Evolutionary conservation across 2,113 vertebrate genomes (phyloP), one percentile per base, ranked within the genome.

Genomic region (Pimephales promelas): DNA sequence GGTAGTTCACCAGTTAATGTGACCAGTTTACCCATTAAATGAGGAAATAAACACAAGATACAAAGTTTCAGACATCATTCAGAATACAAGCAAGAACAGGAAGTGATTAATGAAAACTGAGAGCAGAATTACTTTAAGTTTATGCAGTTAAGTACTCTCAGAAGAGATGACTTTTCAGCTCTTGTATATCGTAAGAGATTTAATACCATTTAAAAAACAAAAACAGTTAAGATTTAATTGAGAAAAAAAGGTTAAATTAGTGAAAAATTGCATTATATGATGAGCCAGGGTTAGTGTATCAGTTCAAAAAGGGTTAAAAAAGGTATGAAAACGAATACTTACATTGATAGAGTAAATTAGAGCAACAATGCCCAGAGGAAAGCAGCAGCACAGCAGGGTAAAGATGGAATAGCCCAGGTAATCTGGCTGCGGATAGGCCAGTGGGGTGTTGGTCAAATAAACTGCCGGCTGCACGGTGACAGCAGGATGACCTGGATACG

Each of bases 401-500:
- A 94, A 93, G 87, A 95, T 92, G 88, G 95, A 96, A 85, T 94
- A 95, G 49, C 87, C 24, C 90, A 95, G 1, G 89, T 95, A 93
- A 84, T 95, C 94, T 0, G 90, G 88, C 56, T 89, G 49, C 0
- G 90, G 91, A n/a, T 86, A 10, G 0, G 5, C 6, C 73, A 92
- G 84, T 0, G 90, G 90, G 10, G 3, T 18, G 1, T 10, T 85
- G 4, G 87, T 77, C 88, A 93, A 83, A 3, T 47, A 92, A 14
- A 92, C 52, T 0, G 88, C 74, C 5, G 93, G 90, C 87, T 94
- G 94, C 18, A 87, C 62, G 2, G 84, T 80, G 22, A 94, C 81
- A 0, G 77, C 8, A 4, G 26, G 56, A 11, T 88, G 89, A 1
- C 22, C 34, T 4, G 62, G 71, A 66, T 45, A 62, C 1, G 47